Conservation (phyloP, 2,113 vertebrate species). For the Halcyon senegalensis region DNA sequence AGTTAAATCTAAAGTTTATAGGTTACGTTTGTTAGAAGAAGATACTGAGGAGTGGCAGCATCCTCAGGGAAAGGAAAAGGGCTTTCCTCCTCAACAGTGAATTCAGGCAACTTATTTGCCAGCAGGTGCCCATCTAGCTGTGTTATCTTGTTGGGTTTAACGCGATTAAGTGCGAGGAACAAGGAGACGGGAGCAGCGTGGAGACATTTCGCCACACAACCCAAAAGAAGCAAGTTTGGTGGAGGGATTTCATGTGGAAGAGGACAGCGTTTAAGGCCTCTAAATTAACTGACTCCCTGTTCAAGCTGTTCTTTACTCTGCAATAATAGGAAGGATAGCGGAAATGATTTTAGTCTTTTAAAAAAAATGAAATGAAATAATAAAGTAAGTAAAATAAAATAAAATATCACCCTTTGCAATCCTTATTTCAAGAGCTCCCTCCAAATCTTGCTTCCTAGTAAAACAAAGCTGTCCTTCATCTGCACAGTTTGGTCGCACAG, state of each 20-base stretch:
- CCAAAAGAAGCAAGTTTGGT: conserved; percentile 23
- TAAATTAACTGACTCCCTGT: conserved; percentile 24
- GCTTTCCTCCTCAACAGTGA: not conserved
- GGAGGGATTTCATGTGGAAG: not conserved
- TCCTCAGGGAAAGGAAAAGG: not conserved
- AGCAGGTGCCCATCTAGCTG: not conserved
- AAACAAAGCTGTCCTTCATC: not conserved
- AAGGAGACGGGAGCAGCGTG: not conserved
- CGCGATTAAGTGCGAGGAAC: not conserved
- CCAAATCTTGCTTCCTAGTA: not conserved
- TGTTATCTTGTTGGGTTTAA: not conserved
- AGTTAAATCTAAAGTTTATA: not conserved
- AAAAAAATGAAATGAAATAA: too few species aligned
- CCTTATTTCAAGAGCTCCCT: not conserved
- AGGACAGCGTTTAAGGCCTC: not conserved
- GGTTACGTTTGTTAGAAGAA: not conserved
- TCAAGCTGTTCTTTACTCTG: conserved; percentile 35
- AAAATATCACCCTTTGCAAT: not conserved
- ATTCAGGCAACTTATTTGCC: not conserved
- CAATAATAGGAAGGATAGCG: conserved; percentile 17
- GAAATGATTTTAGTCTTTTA: not conserved
- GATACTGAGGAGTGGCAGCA: not conserved
- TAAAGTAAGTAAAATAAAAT: too few species aligned
- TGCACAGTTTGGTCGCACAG: not conserved
- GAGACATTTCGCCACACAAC: not conserved